phyloP scores from a whole-genome alignment of 2,888 invertebrate genomes.

The Drosophila cracens region DNA sequence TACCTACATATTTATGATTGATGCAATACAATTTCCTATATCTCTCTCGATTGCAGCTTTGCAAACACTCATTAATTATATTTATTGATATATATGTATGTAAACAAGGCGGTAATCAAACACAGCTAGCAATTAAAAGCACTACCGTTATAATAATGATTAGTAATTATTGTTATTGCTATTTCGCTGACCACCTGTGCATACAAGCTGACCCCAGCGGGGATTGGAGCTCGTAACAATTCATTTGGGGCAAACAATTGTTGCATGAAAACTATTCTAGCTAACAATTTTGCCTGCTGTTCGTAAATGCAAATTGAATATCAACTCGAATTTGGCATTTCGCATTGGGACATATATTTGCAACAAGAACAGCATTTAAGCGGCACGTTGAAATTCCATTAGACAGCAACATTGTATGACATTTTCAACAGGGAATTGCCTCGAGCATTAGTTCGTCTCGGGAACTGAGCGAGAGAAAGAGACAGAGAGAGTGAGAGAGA shows the following conservation, averaged over 20 bases:
- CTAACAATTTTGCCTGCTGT: slow-evolving; percentile 5
- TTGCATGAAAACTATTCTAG: slow-evolving; percentile 27
- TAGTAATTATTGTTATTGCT: slow-evolving; percentile 28
- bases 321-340: background rate
- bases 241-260: slow-evolving; percentile 34
- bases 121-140: slow-evolving; percentile 66
- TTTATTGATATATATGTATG: slow-evolving; percentile 34
- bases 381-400: slow-evolving; percentile 34
- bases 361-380: slow-evolving; percentile 18
- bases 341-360: background rate
- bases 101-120: slow-evolving; percentile 60
- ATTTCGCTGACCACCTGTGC: slow-evolving; percentile 54
- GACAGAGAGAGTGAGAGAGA: background rate
- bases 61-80: slow-evolving; percentile 56
- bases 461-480: background rate
- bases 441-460: background rate
- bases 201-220: slow-evolving; percentile 39
- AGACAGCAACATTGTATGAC: slow-evolving; percentile 7
- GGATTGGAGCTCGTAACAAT: slow-evolving; percentile 29
- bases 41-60: slow-evolving; percentile 28
- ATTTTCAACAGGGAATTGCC: slow-evolving; percentile 17
- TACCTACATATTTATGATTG: slow-evolving; percentile 6
- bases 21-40: slow-evolving; percentile 24
- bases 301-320: slow-evolving; percentile 22
- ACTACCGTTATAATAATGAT: slow-evolving; percentile 50